A percentile compares a stretch with the other conserved stretches of the same genome.
phyloP scores from a whole-genome alignment of 2,888 invertebrate species.

The Lymantria monacha region DNA sequence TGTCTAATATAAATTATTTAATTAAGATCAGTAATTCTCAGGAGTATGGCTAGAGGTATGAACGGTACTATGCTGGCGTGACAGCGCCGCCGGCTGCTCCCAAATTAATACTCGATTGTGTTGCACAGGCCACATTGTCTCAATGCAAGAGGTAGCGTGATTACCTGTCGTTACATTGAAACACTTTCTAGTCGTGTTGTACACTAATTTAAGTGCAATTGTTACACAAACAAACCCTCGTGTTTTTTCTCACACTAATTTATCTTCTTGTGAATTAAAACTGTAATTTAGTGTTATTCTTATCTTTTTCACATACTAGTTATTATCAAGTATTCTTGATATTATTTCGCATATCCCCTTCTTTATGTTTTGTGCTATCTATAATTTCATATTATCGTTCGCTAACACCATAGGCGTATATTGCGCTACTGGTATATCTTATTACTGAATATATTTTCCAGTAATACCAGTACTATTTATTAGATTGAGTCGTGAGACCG shows the following conservation, averaged over 20 bases:
- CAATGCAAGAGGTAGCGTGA: constrained; percentile 52
- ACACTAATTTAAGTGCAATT: constrained; percentile 46
- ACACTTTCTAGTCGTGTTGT: constrained; percentile 63
- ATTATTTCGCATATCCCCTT: constrained; percentile 20
- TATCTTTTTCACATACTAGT: constrained; percentile 18
- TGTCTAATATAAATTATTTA: too few relatives aligned
- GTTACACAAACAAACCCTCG: constrained; percentile 40
- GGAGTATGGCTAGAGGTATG: constrained; percentile 59
- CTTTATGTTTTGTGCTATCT: constrained; percentile 44
- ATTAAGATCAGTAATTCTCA: too few relatives aligned
- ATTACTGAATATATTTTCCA: constrained; percentile 67
- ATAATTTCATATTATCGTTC: constrained; percentile 65
- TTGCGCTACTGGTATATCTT: constrained; percentile 69
- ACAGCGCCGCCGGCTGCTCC: constrained; percentile 62
- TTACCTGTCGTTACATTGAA: constrained; percentile 59
- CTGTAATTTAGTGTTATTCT: constrained; percentile 14
- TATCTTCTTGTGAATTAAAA: constrained; percentile 22
- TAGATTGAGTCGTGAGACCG: constrained; percentile 79
- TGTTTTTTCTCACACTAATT: constrained; percentile 19
- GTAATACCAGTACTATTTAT: constrained; percentile 74
- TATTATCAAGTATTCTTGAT: constrained; percentile 17
- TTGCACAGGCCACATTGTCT: constrained; percentile 57
- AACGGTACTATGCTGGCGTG: constrained; percentile 65
- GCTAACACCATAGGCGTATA: constrained; percentile 51
- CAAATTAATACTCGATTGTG: constrained; percentile 69